Conservation (phyloP, 2,888 invertebrate species). For the Homarus gammarus region DNA sequence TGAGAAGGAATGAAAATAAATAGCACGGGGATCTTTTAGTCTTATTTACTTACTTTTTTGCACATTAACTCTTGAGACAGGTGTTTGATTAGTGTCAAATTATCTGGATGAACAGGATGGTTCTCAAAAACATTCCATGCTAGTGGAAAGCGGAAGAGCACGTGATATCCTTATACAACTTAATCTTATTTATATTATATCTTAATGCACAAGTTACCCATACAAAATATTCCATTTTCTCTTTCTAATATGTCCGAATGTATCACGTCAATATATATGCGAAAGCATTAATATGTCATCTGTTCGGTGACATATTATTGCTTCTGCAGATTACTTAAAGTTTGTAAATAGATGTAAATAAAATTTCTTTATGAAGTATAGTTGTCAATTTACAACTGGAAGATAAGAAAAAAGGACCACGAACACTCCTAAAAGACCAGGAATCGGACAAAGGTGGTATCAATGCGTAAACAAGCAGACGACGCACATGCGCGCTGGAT, state of each 20-base stretch:
- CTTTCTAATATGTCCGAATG: not conserved
- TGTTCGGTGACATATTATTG: too few relatives aligned
- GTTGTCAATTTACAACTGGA: too few relatives aligned
- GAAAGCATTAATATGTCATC: not conserved
- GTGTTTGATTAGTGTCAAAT: too few relatives aligned
- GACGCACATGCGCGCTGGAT: conserved; percentile 47
- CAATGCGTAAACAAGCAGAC: conserved; percentile 64
- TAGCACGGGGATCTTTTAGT: too few relatives aligned
- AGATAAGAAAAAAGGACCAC: not conserved
- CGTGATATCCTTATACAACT: too few relatives aligned
- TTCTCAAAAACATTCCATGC: too few relatives aligned
- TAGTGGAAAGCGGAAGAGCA: too few relatives aligned
- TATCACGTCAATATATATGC: not conserved
- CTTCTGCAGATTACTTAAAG: too few relatives aligned
- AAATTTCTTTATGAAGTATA: not conserved
- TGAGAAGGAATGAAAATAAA: too few relatives aligned
- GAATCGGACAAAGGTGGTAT: conserved; percentile 22
- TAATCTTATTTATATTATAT: not conserved
- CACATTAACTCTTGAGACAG: too few relatives aligned
- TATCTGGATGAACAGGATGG: too few relatives aligned
- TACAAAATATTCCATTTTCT: not conserved
- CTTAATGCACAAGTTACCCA: not conserved
- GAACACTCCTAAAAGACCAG: not conserved
- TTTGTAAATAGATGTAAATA: not conserved
- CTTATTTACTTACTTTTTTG: too few relatives aligned